Evolutionary conservation across 2,888 invertebrate genomes (phyloP).

Genomic region (Clanis bilineata): DNA sequence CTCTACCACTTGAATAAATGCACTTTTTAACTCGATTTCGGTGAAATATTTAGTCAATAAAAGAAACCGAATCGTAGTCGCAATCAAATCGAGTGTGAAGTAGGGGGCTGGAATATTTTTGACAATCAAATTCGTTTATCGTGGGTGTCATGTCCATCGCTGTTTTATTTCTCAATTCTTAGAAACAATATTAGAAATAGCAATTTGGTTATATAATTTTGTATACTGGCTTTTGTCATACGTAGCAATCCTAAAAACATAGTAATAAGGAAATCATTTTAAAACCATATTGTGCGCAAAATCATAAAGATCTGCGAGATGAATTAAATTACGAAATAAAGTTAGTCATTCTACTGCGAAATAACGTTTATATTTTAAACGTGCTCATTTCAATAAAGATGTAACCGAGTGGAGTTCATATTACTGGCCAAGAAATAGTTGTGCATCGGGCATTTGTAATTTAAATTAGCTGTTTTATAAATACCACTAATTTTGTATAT

Average conservation of each 20-base stretch:
- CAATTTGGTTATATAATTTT: neutral
- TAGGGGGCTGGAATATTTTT: too few relatives aligned
- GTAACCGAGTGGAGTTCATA: neutral
- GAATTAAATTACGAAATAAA: neutral
- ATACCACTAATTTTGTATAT: slow-evolving; percentile 2
- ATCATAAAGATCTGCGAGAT: neutral
- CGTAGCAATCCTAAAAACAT: neutral
- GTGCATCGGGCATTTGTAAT: neutral
- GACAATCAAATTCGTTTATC: too few relatives aligned
- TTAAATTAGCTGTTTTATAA: slow-evolving; percentile 4
- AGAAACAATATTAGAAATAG: neutral
- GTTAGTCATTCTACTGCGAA: neutral
- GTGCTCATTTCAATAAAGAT: slow-evolving; percentile 2
- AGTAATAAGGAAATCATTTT: slow-evolving; percentile 1
- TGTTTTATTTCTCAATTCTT: too few relatives aligned
- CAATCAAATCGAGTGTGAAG: too few relatives aligned
- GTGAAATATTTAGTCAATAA: too few relatives aligned
- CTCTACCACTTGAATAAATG: too few relatives aligned
- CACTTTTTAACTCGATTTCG: too few relatives aligned
- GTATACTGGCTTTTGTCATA: neutral
- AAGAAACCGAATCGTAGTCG: too few relatives aligned
- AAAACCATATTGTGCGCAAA: neutral
- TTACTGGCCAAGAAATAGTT: neutral
- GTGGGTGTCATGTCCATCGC: too few relatives aligned
- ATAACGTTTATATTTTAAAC: slow-evolving; percentile 1